phyloP scores from a whole-genome alignment of 2,797 vertebrate species.

The Cynodonichthys magdalenae region DNA sequence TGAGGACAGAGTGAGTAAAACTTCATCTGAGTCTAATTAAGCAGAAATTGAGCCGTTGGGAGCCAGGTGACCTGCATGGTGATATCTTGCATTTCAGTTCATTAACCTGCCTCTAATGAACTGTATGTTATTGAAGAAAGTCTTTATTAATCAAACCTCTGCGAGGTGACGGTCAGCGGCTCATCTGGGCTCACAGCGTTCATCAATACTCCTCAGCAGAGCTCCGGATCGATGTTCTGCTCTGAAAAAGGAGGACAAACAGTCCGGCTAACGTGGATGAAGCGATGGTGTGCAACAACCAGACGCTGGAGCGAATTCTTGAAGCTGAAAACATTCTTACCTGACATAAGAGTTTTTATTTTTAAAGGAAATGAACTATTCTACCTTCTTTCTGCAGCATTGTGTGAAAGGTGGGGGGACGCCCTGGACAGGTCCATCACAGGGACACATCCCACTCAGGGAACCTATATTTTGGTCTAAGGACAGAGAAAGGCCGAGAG shows the following conservation, averaged over 20 bases:
- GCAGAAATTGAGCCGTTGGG: slow-evolving; percentile 43
- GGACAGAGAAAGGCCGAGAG: no score
- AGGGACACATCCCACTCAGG: no score
- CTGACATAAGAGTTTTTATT: no score
- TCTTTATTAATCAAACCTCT: slow-evolving; percentile 57
- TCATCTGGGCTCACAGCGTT: slow-evolving; percentile 9
- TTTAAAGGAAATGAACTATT: no score
- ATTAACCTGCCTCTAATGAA: slow-evolving; percentile 70
- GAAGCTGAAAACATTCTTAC: background rate
- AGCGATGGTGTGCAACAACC: background rate
- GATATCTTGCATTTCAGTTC: slow-evolving; percentile 52
- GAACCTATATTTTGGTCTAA: no score
- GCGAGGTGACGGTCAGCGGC: slow-evolving; percentile 48
- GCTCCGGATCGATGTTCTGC: slow-evolving; percentile 15
- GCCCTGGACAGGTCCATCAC: no score
- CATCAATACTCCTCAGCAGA: slow-evolving; percentile 41
- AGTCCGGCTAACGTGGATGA: background rate
- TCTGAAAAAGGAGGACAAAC: slow-evolving; percentile 24
- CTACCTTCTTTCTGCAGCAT: no score
- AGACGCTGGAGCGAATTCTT: background rate
- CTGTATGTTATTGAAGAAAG: slow-evolving; percentile 54
- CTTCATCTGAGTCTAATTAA: slow-evolving; percentile 59
- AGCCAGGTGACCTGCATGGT: slow-evolving; percentile 32
- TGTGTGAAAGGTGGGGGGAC: no score
- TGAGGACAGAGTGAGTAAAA: slow-evolving; percentile 10